Percentiles rank a stretch among this genome's conserved stretches.
Conservation (phyloP, 1,140 invertebrate species). For the Drosophila kepulauana region DNA sequence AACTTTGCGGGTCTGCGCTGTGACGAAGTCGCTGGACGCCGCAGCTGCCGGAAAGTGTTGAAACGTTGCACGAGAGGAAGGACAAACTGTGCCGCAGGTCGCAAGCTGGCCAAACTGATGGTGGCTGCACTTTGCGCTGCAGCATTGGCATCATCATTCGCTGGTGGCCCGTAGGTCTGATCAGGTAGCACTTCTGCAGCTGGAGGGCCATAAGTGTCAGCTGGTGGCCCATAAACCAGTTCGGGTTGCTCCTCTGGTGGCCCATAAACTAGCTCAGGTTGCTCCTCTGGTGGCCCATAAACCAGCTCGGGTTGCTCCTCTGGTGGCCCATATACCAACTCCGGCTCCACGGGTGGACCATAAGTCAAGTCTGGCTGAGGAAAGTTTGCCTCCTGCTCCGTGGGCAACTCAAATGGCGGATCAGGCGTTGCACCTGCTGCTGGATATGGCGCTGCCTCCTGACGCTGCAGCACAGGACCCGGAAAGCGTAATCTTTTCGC, state of each 20-base stretch:
- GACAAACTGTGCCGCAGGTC: constrained; percentile 60
- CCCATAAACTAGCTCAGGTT: constrained; percentile 23
- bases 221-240: constrained; percentile 37
- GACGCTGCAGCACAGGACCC: constrained; percentile 53
- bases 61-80: constrained; percentile 64
- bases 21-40: constrained; percentile 15
- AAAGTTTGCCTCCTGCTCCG: constrained; percentile 54
- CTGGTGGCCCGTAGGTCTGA: constrained; percentile 37
- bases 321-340: constrained; percentile 32
- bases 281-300: constrained; percentile 45
- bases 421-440: constrained; percentile 68
- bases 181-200: constrained; percentile 20
- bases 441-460: constrained; percentile 68
- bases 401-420: constrained; percentile 73
- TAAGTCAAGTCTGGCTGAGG: constrained; percentile 60
- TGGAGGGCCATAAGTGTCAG: constrained; percentile 29
- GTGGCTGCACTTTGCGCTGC: constrained; percentile 54
- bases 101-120: constrained; percentile 57
- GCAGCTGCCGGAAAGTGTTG: constrained; percentile 51
- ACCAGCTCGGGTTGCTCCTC: constrained; percentile 27
- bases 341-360: constrained; percentile 58
- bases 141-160: constrained; percentile 18
- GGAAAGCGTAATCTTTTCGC: constrained; percentile 49
- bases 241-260: constrained; percentile 18
- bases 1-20: constrained; percentile 62